Base-by-base conservation (phyloP, 2,888 invertebrate species). In the Clunio marinus region DNA sequence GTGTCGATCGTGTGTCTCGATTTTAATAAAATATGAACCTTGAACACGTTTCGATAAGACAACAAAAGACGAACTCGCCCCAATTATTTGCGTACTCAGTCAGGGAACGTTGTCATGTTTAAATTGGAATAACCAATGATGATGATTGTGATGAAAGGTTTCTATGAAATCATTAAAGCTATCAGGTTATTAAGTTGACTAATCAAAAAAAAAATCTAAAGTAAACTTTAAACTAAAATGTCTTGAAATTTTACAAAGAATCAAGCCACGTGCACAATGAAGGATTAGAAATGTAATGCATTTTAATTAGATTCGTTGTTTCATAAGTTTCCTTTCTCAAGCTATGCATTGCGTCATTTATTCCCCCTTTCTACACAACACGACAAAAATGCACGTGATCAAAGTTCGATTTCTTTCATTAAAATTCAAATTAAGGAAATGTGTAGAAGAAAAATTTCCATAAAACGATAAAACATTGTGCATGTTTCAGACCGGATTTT, bases 21-120 rank as follows among this genome's bases (percentile, higher is more conserved):
- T 63, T 63, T 63, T 63, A 63, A 63, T 63, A 63, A 63, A 46
- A 63, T 63, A 63, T 63, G 63, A 63, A 63, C 27, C 27, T 27
- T 32, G 27, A 58, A 27, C 25, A 27, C 25, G 22, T 27, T 58
- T 13, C n/a, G 24, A 20, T 15, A 28, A 17, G 51, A 17, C 22
- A 22, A 51, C 17, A 51, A 51, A 51, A 51, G 20, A 10, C n/a
- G n/a, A n/a, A 22, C 3, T 20, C 10, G 51, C 7, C 8, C 51
- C 7, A 10, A 17, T 51, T 51, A 22, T 51, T 51, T 51, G 22
- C 51, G n/a, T n/a, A n/a, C n/a, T n/a, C n/a, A n/a, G n/a, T n/a
- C n/a, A n/a, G n/a, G n/a, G n/a, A n/a, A n/a, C n/a, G n/a, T n/a
- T n/a, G n/a, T n/a, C n/a, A n/a, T n/a, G n/a, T n/a, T n/a, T n/a